Evolutionary conservation across 2,113 vertebrate species (phyloP).

Genomic region (Corvus cornix): DNA sequence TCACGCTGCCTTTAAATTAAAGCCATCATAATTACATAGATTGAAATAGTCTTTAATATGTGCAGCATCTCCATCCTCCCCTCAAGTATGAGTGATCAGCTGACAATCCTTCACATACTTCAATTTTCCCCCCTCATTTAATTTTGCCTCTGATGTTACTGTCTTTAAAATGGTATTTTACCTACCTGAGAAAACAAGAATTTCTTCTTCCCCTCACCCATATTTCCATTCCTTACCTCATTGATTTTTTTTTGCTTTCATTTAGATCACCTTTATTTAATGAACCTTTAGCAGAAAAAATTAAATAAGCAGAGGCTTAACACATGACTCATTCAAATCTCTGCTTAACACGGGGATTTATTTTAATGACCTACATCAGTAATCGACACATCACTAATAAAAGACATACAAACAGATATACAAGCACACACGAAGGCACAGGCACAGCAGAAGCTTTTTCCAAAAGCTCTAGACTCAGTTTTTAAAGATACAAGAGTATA

Average conservation of each 20-base stretch:
- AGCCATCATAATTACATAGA: background rate
- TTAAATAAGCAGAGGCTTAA: background rate
- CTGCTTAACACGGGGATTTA: background rate
- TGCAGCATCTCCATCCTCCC: background rate
- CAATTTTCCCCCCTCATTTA: background rate
- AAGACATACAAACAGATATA: background rate
- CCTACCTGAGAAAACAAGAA: background rate
- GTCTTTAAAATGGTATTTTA: background rate
- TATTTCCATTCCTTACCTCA: background rate
- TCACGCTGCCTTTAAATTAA: background rate
- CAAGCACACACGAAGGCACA: background rate
- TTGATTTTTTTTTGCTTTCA: background rate
- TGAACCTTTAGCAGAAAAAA: background rate
- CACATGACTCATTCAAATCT: background rate
- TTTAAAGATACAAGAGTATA: constrained; percentile 56
- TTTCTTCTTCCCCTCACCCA: background rate
- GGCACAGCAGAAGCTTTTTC: background rate
- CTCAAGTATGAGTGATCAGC: background rate
- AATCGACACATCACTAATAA: background rate
- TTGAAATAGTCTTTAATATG: background rate
- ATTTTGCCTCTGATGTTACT: background rate
- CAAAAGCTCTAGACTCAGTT: background rate
- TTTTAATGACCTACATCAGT: constrained; percentile 7
- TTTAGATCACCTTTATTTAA: background rate
- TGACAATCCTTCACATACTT: background rate